Base-by-base conservation (phyloP, 2,797 vertebrate species). In the Pitangus sulphuratus region DNA sequence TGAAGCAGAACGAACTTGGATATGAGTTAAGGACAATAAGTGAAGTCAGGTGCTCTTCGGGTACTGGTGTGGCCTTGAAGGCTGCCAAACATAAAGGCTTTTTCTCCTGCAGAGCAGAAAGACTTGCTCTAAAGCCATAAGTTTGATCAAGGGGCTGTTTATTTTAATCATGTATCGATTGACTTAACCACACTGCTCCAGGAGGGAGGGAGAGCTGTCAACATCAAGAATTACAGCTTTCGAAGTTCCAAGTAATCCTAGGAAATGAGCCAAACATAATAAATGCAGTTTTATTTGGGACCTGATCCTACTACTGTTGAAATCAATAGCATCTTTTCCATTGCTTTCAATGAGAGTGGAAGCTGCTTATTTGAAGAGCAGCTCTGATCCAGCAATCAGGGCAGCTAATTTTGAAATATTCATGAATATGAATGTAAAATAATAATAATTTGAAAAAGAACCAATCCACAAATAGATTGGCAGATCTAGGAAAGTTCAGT, bases 111-210 rank as follows among this genome's bases (percentile, higher is more conserved):
- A 56, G 48, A 87, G 89, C 70, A 61, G 83, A 84, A 91, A 64
- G 70, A n/a, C 53, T 92, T 82, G 51, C 56, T 22, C 77, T 81
- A 69, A 89, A 89, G 80, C 93, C 62, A 0, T 64, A 91, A 90
- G 66, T 95, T 95, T 96, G 95, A 95, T 94, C 85, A 84, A 89
- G 94, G 84, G 80, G 40, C 85, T 95, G 91, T 89, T 91, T 96
- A 88, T 95, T 97, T 96, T 95, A 95, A 95, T 95, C 70, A 64
- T 77, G 19, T 95, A 96, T 96, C 57, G 87, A 96, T 84, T 91
- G 70, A 66, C 70, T 90, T 82, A 95, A 94, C 91, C 94, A 66
- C 89, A 82, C 15, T 82, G 89, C 87, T 77, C 48, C 8, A 3
- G 45, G 87, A 92, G 83, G 84, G 72, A 81, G 56, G 61, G 72